phyloP scores from a whole-genome alignment of 2,797 vertebrate genomes.

The Oceanodroma leucorhoa region DNA sequence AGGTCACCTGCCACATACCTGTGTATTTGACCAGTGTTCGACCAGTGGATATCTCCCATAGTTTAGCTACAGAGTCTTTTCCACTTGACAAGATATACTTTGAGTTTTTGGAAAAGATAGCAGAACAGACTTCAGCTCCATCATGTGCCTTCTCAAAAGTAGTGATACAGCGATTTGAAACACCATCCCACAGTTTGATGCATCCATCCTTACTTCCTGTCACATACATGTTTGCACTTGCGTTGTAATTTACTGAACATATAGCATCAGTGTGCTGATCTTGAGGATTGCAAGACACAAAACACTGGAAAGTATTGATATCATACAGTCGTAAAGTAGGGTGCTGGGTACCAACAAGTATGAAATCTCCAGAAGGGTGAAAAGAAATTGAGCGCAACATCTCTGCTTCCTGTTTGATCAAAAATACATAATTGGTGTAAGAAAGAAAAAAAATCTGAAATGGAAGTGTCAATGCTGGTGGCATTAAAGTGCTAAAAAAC shows the following conservation, averaged over 20 bases:
- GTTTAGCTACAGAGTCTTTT: conserved; percentile 96
- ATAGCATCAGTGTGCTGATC: conserved; percentile 98
- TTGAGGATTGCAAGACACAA: conserved; percentile 94
- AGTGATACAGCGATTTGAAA: conserved; percentile 94
- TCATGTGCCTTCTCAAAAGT: conserved; percentile 96
- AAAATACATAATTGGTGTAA: background rate
- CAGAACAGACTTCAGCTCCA: conserved; percentile 95
- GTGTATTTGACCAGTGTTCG: conserved; percentile 96
- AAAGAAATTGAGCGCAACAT: conserved; percentile 98
- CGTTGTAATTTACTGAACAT: conserved; percentile 91
- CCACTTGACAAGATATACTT: conserved; percentile 97
- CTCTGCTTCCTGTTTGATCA: conserved; percentile 89
- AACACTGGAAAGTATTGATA: conserved; percentile 98
- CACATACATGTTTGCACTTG: conserved; percentile 92
- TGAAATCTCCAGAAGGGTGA: conserved; percentile 95
- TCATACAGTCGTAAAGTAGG: conserved; percentile 95
- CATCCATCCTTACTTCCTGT: conserved; percentile 95
- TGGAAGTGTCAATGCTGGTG: background rate
- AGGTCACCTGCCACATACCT: conserved; percentile 74
- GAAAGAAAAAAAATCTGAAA: background rate
- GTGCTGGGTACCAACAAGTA: conserved; percentile 96
- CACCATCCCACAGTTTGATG: conserved; percentile 97
- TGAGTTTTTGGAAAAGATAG: conserved; percentile 96
- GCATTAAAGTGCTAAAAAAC: background rate
- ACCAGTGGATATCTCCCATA: conserved; percentile 98